Conservation (phyloP, 1,140 invertebrate genomes). For the Drusus annulatus region DNA sequence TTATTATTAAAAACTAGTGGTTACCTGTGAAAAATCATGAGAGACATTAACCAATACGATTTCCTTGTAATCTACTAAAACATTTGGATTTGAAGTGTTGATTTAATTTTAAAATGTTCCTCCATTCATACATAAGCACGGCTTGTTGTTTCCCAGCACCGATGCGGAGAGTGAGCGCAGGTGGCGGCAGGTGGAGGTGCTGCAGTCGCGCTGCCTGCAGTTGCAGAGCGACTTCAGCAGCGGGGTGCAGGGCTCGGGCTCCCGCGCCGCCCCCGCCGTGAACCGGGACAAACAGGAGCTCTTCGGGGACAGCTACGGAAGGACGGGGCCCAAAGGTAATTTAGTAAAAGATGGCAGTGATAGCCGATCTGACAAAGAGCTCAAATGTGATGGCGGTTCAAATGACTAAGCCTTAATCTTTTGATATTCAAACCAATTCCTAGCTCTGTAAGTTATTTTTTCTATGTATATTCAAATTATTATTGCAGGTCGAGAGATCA, state of each 20-base stretch:
- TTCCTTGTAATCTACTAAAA: no score
- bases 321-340: constrained; percentile 4
- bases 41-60: no score
- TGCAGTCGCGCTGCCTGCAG: constrained; percentile 74
- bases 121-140: no score
- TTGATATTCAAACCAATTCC: no score
- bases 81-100: no score
- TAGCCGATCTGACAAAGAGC: no score
- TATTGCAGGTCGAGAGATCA: constrained; percentile 29
- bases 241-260: constrained; percentile 44
- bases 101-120: no score
- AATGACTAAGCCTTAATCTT: no score
- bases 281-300: constrained; percentile 49
- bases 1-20: no score
- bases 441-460: background rate
- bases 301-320: constrained; percentile 35
- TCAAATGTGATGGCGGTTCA: no score
- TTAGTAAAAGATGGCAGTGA: no score
- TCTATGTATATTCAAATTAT: background rate
- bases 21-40: no score
- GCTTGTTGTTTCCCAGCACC: constrained; percentile 65
- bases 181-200: constrained; percentile 72
- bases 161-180: constrained; percentile 76
- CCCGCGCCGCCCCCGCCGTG: constrained; percentile 33
- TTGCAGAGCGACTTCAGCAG: constrained; percentile 66